A percentile compares a stretch with the other conserved stretches of the same genome.
These are phyloP conservation scores for Erebia ligea DNA, from an alignment of 2,888 invertebrate species.

Conservation along the genomic window DNA sequence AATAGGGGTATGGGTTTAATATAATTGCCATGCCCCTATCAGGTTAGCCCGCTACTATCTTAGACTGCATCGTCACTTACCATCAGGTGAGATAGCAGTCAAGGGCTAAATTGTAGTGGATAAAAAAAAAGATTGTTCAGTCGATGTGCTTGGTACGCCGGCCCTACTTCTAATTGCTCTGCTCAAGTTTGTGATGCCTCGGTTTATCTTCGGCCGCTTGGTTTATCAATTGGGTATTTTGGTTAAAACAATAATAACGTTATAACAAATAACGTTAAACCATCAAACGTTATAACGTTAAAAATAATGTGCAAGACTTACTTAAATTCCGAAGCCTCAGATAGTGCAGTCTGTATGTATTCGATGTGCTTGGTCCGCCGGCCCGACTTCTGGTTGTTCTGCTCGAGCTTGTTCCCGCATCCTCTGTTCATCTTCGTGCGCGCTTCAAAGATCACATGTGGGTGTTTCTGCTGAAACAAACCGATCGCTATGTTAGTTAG, in stretches of 20 bases:
- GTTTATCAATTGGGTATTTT: slow-evolving; percentile 99
- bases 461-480: slow-evolving; percentile 97
- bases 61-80: no score
- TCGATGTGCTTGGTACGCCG: slow-evolving; percentile 85
- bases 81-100: no score
- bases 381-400: slow-evolving; percentile 87
- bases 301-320: slow-evolving; percentile 51
- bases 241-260: slow-evolving; percentile 86
- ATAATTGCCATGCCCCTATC: no score
- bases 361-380: slow-evolving; percentile 85
- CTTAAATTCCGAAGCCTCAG: slow-evolving; percentile 66
- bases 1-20: no score
- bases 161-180: slow-evolving; percentile 86
- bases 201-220: slow-evolving; percentile 93
- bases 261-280: no score
- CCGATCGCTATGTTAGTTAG: slow-evolving; percentile 51
- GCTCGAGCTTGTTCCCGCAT: slow-evolving; percentile 90
- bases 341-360: slow-evolving; percentile 64
- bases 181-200: slow-evolving; percentile 90
- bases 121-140: no score
- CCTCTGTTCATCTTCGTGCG: slow-evolving; percentile 95
- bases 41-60: no score
- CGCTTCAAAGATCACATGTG: slow-evolving; percentile 98
- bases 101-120: no score
- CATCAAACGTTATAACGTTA: no score